Base-by-base conservation (phyloP, 1,140 invertebrate genomes). In the Batillaria attramentaria region DNA sequence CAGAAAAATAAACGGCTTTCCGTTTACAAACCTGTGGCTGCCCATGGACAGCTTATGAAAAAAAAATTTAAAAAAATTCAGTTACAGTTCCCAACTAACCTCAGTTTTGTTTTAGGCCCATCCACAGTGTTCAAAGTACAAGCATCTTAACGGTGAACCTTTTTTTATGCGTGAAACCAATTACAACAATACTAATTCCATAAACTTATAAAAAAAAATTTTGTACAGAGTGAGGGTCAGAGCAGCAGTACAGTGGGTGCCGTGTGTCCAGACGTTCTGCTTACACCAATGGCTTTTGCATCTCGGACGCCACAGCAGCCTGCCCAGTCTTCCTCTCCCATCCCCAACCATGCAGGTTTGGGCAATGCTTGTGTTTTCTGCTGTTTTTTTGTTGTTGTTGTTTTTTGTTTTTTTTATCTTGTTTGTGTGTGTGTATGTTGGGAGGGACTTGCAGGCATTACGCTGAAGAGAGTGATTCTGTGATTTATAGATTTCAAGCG, bases 211-310 rank as follows among this genome's bases (percentile, higher is more conserved):
- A n/a, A n/a, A n/a, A n/a, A n/a, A n/a, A n/a, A n/a, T n/a, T 69
- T 5, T 69, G 24, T 41, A 18, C 6, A 13, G 35, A 69, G 66
- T 35, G 42, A 24, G 37, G 16, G 6, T n/a, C 57, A 5, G 31
- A 65, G n/a, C 62, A 41, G 66, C 16, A 70, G 46, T 18, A 57
- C 66, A 16, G 57, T 68, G 4, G 78, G 72, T 0, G 62, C 57
- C 42, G 37, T 73, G 0, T 79, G 81, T 77, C 62, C 83, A 1
- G 84, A 85, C 75, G 83, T 85, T 13, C 83, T 87, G 18, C 79
- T 87, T 39, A 84, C 87, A 1, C 87, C 87, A 13, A 86, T 87
- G 85, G 85, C 84, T 13, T 87, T 87, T 69, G 79, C 79, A 5
- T 41, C 69, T 35, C 73, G 39, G 4, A 37, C 24, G 18, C 33